Conservation (phyloP, 92 coral and sea anemone species). For the Isaurus tuberculatus region DNA sequence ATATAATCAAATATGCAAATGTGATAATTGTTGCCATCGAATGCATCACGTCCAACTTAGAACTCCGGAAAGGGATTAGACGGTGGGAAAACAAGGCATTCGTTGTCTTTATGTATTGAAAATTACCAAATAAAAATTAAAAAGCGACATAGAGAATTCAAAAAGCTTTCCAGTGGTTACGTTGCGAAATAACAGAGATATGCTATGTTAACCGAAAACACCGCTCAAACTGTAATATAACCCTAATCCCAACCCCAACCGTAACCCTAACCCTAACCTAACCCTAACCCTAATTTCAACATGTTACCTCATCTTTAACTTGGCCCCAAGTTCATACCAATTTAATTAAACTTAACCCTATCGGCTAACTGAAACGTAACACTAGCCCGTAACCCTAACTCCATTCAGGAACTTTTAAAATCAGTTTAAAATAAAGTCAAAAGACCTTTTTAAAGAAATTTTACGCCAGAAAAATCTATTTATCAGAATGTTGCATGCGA, state of each 20-base stretch:
- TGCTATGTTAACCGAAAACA: not conserved
- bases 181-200: not conserved
- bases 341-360: constrained; percentile 5
- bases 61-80: too few species aligned
- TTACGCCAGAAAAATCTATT: not conserved
- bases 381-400: constrained; percentile 7
- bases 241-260: not conserved
- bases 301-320: not conserved
- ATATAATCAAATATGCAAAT: too few species aligned
- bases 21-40: too few species aligned
- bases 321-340: not conserved
- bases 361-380: not conserved
- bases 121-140: not conserved
- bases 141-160: not conserved
- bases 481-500: constrained; percentile 19
- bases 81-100: too few species aligned
- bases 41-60: too few species aligned
- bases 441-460: not conserved
- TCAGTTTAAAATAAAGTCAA: not conserved
- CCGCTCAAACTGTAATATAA: not conserved
- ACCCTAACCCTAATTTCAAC: not conserved
- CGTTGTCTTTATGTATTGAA: not conserved
- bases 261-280: not conserved
- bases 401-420: constrained; percentile 5
- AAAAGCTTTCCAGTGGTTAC: not conserved